Evolutionary conservation across 2,797 vertebrate species (phyloP), one percentile per base, ranked within the genome.

Genomic region (Brotogeris chrysoptera): DNA sequence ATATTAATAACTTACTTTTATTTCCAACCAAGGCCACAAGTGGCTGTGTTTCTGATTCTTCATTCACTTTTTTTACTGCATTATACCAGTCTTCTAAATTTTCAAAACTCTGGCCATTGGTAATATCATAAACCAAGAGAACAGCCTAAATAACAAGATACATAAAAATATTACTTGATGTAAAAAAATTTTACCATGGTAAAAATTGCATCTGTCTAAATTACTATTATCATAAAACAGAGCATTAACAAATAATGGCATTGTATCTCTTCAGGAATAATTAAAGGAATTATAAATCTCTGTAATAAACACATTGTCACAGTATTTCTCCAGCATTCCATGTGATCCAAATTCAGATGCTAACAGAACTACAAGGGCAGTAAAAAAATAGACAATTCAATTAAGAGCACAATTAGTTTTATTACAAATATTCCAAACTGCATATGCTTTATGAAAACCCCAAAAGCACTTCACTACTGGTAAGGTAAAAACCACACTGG

Each of bases 31-130:
- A 98, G 38, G 98, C 98, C 94, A 99, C 92, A 36, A 99, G 98
- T 7, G 99, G 99, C 96, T 99, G 99, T 88, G 98, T 97, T 90
- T 99, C 99, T 23, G 98, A 98, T 79, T 99, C 99, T 96, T 99
- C 99, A 5, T 98, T 99, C 95, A 98, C 98, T 97, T 99, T 99
- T 98, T 99, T 99, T 95, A 99, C 98, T 97, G 98, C 98, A 91
- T 97, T 98, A 97, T 98, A 98, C 99, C 99, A 99, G 94, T 99
- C 99, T 98, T 99, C 99, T 94, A 99, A 98, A 97, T 99, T 99
- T 98, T 99, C 99, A 98, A 99, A 99, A 97, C 99, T 99, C 97
- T 99, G 99, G 96, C 98, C 98, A 96, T 99, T 99, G 93, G 99
- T 99, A 97, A 99, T 99, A 93, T 99, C 99, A 89, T 99, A 99